phyloP scores from a whole-genome alignment of 1,140 invertebrate genomes.

The Drosophila parabipectinata region DNA sequence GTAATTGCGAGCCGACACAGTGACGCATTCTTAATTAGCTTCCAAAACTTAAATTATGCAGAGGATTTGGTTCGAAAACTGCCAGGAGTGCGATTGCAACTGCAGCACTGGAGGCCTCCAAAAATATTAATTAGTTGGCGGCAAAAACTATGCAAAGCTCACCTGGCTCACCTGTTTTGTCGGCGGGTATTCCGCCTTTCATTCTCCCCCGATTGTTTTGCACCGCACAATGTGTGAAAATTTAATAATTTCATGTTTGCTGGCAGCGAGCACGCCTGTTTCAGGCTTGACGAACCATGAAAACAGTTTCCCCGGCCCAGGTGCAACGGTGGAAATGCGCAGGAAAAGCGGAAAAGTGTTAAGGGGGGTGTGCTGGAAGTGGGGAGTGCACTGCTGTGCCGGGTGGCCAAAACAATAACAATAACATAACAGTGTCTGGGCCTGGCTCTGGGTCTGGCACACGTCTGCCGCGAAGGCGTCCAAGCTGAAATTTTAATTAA shows the following conservation, averaged over 20 bases:
- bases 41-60: constrained; percentile 19
- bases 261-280: constrained; percentile 30
- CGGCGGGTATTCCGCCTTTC: constrained; percentile 10
- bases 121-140: constrained; percentile 47
- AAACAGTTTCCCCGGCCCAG: constrained; percentile 53
- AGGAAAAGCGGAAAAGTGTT: constrained; percentile 17
- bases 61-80: background rate
- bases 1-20: constrained; percentile 19
- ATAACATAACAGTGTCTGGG: constrained; percentile 21
- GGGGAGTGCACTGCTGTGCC: constrained; percentile 19
- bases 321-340: constrained; percentile 44
- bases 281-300: constrained; percentile 75
- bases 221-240: constrained; percentile 60
- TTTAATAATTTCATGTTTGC: constrained; percentile 69
- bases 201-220: constrained; percentile 35
- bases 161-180: background rate
- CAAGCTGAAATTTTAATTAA: constrained; percentile 79
- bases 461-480: constrained; percentile 46
- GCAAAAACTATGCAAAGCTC: constrained; percentile 22
- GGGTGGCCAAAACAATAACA: constrained; percentile 40
- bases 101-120: constrained; percentile 5
- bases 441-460: constrained; percentile 42
- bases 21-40: constrained; percentile 47
- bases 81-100: constrained; percentile 13
- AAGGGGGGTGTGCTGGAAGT: background rate